phyloP scores from a whole-genome alignment of 2,113 vertebrate genomes.

The Python bivittatus region DNA sequence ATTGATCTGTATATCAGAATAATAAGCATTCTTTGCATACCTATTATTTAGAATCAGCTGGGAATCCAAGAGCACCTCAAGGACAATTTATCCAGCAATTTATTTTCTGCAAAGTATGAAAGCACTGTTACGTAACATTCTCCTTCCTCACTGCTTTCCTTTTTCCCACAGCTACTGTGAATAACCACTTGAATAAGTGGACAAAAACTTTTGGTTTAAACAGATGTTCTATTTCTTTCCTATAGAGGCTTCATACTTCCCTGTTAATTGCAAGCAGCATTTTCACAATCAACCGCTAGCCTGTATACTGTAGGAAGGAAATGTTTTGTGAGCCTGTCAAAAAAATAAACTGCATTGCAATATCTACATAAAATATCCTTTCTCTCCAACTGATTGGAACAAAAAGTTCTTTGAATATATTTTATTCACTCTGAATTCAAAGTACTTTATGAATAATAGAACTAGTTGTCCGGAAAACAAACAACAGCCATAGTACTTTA shows the following conservation, averaged over 20 bases:
- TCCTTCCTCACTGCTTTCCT: conserved; percentile 11
- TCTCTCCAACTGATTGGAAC: background rate
- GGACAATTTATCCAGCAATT: conserved; percentile 9
- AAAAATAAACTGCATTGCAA: background rate
- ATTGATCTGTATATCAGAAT: background rate
- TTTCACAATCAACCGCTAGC: background rate
- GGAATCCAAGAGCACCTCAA: background rate
- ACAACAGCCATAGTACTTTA: background rate
- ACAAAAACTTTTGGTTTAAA: background rate
- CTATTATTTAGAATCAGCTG: conserved; percentile 19
- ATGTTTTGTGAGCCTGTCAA: background rate
- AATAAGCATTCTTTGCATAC: background rate
- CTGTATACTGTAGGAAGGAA: background rate
- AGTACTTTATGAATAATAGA: background rate
- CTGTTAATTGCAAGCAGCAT: background rate
- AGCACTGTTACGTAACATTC: rapidly evolving
- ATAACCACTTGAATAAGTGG: background rate
- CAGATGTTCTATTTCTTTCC: background rate
- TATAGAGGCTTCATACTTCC: background rate
- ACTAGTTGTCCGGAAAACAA: background rate
- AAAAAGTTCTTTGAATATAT: conserved; percentile 2
- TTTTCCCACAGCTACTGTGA: background rate
- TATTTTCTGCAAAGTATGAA: background rate
- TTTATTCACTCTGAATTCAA: background rate
- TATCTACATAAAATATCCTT: background rate